Evolutionary conservation across 53 echinoderm and acorn worm species (phyloP), one percentile per base, ranked within the genome.

Genomic region (Stichopus horrens): DNA sequence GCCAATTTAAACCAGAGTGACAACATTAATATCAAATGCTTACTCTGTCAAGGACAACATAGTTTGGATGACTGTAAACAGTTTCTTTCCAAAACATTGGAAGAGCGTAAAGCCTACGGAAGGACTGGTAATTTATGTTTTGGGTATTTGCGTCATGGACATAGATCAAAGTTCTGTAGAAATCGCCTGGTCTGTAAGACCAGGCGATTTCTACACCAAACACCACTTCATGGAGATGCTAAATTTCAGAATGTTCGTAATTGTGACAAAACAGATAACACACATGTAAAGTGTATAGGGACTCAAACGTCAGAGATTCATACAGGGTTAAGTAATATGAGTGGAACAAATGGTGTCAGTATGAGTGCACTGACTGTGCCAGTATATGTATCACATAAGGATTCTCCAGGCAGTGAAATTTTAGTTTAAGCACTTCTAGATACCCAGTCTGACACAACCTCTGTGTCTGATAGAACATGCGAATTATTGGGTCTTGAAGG

Each of bases 361-460:
- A 81, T 81, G 81, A 55, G 16, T 81, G 5, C 79, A 4, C n/a
- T 82, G 5, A 57, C 57, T 0, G n/a, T 82, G 1, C 82, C 82
- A 4, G 58, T 83, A 5, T 83, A 59, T 83, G 6, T 83, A 4
- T 83, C 83, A 8, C 83, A 83, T 21, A n/a, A 10, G 20, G 21
- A 83, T 19, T 16, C 14, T 5, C 83, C 83, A 21, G 57, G 58
- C 21, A 83, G 7, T 6, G 81, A 81, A 81, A n/a, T 81, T 19
- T 57, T 81, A 56, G 56, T 54, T 0, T 81, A 81, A 56, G 59
- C 83, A 3, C 8, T 83, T 4, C 0, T 57, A 23, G 83, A 83
- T 23, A 83, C 83, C 4, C 83, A 83, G 83, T 83, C 59, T 0
- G 83, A 83, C 10, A 83, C 57, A 5, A 83, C 83, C 57, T 83